Percentiles rank a stretch among this genome's conserved stretches.
Evolutionary conservation across 23 tunicate species (phyloP).

Genomic region (Trididemnum clinides): DNA sequence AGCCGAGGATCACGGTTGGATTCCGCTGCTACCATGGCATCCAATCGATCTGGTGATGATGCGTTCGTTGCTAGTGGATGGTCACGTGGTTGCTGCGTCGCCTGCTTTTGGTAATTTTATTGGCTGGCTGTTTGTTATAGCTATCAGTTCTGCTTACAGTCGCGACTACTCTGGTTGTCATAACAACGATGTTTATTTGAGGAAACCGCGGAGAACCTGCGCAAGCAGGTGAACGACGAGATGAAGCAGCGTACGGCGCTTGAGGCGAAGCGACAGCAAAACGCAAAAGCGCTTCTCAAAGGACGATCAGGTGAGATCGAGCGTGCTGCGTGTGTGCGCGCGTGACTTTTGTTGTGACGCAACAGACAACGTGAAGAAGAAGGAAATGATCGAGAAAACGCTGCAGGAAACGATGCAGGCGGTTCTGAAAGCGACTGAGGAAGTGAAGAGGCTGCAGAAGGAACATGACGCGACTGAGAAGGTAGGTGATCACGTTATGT

Average conservation of each 20-base stretch:
- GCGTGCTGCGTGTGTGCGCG: background rate
- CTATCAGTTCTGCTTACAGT: too few species aligned
- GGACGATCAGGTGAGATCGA: slow-evolving; percentile 70
- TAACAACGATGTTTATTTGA: slow-evolving; percentile 3
- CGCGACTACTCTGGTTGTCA: too few species aligned
- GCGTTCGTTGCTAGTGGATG: too few species aligned
- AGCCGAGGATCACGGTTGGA: too few species aligned
- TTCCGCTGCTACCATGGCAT: too few species aligned
- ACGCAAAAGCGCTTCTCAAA: slow-evolving; percentile 63
- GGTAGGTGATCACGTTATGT: background rate
- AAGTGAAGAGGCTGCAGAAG: slow-evolving; percentile 54
- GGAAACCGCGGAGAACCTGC: slow-evolving; percentile 69
- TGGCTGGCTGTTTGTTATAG: too few species aligned
- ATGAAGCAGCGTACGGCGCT: slow-evolving; percentile 80
- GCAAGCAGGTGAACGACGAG: slow-evolving; percentile 85
- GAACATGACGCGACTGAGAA: slow-evolving; percentile 53
- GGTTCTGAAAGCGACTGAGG: slow-evolving; percentile 52
- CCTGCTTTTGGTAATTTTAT: too few species aligned
- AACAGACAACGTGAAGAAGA: slow-evolving; percentile 75
- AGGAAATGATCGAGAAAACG: slow-evolving; percentile 53
- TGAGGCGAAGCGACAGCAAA: slow-evolving; percentile 68
- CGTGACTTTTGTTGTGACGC: background rate
- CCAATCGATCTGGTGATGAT: too few species aligned
- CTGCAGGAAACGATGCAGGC: slow-evolving; percentile 69
- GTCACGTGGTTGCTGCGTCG: too few species aligned